Conservation (phyloP, 2,888 invertebrate species). For the Anarsia innoxiella region DNA sequence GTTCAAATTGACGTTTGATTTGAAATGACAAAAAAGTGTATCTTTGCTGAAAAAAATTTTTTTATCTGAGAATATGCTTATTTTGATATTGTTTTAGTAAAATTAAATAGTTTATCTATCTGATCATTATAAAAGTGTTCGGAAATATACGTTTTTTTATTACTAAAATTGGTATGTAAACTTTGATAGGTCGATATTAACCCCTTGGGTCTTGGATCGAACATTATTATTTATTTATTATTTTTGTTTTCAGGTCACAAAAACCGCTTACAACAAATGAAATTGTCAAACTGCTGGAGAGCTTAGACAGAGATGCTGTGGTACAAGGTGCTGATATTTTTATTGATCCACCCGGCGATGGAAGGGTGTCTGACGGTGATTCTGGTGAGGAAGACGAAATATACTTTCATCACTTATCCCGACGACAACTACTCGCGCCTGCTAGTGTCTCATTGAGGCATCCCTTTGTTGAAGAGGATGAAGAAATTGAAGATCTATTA, state of each 20-base stretch:
- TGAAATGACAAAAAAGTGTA: not conserved
- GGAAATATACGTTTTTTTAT: not conserved
- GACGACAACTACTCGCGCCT: conserved; percentile 11
- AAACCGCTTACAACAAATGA: conserved; percentile 3
- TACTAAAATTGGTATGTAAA: not conserved
- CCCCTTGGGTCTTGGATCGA: conserved; percentile 1
- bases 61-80: conserved; percentile 3
- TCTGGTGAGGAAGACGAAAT: conserved; percentile 11
- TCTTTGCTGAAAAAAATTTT: conserved; percentile 4
- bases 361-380: conserved; percentile 12
- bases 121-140: not conserved
- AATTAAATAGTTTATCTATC: conserved; percentile 4
- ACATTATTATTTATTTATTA: conserved; percentile 1
- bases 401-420: conserved; percentile 10
- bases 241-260: not conserved
- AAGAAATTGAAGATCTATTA: not conserved
- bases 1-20: conserved; percentile 1
- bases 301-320: conserved; percentile 4
- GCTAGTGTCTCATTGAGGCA: conserved; percentile 8
- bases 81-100: not conserved
- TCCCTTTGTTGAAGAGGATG: conserved; percentile 6
- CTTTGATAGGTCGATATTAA: conserved; percentile 4
- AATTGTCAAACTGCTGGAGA: not conserved
- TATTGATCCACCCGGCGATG: conserved; percentile 10
- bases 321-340: conserved; percentile 5